phyloP scores from a whole-genome alignment of 2,113 vertebrate genomes.

The Sterna hirundo region DNA sequence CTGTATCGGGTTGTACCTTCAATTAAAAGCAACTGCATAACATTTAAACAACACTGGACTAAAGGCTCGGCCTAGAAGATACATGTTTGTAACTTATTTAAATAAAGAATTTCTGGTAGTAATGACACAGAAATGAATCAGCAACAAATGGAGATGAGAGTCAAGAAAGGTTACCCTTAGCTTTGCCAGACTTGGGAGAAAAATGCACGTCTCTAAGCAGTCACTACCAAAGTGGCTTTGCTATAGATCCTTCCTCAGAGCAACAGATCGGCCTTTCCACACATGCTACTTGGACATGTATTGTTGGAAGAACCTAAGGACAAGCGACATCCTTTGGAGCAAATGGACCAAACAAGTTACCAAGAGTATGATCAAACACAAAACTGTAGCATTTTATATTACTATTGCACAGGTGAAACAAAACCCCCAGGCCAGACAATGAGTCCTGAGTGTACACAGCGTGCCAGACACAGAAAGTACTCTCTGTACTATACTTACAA shows the following conservation, averaged over 20 bases:
- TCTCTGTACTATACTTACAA: not conserved
- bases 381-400: not conserved
- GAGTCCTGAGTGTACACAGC: not conserved
- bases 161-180: not conserved
- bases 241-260: not conserved
- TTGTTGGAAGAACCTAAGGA: not conserved
- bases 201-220: not conserved
- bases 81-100: not conserved
- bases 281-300: rapidly evolving
- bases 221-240: not conserved
- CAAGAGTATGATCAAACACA: not conserved
- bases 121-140: not conserved
- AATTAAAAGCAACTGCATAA: not conserved
- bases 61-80: not conserved
- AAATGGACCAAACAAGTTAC: not conserved
- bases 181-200: not conserved
- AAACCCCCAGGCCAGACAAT: not conserved
- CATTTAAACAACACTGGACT: not conserved
- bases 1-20: not conserved
- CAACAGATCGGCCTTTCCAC: not conserved
- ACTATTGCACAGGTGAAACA: not conserved
- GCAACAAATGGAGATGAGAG: not conserved
- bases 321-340: not conserved
- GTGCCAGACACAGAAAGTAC: not conserved
- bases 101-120: not conserved